Evolutionary conservation across 1,140 invertebrate genomes (phyloP), one percentile per base, ranked within the genome.

Genomic region (Drosophila baimaii): DNA sequence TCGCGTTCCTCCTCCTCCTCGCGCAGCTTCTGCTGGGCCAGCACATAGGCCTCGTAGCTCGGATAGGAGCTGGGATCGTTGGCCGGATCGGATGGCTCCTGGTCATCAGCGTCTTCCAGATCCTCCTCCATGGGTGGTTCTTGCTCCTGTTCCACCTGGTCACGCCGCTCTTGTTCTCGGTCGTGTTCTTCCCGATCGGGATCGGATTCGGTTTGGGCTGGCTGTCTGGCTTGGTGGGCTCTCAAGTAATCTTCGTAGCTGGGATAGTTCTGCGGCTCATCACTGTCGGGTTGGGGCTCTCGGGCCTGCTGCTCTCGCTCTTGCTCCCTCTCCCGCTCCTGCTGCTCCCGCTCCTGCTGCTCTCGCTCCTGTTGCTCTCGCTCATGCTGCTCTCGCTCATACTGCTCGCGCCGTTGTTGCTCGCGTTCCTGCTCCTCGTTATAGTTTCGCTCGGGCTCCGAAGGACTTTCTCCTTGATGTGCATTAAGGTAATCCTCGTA

Each of bases 1-100:
- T 33, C 47, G n/a, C 51, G 35, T 21, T 64, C 37, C n/a, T 61
- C 61, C 25, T 66, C 52, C 13, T 81, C 55, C n/a, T 57, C n/a
- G 1, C 31, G 72, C 1, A 62, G 17, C 10, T 51, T 52, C 13
- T 49, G 31, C 52, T 77, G 39, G 10, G 62, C 51, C 9, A 41
- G 10, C 21, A 55, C 5, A 37, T 76, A 76, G 5, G 39, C 74
- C 13, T 77, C 73, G 27, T 77, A 77, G 43, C 12, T 77, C 1
- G 39, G 23, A 17, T 59, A 75, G 29, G 23, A 46, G 21, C 25
- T 47, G 7, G 58, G 57, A 2, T 19, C 69, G 10, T 55, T 51
- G 25, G 41, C 49, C 1, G 13, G 41, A 7, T 63, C 57, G 13
- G 13, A 9, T 1, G 21, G 17, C 1, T 19, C 55, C 51, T 52